phyloP scores from a whole-genome alignment of 2,797 vertebrate species.

The Malacoraja senta region DNA sequence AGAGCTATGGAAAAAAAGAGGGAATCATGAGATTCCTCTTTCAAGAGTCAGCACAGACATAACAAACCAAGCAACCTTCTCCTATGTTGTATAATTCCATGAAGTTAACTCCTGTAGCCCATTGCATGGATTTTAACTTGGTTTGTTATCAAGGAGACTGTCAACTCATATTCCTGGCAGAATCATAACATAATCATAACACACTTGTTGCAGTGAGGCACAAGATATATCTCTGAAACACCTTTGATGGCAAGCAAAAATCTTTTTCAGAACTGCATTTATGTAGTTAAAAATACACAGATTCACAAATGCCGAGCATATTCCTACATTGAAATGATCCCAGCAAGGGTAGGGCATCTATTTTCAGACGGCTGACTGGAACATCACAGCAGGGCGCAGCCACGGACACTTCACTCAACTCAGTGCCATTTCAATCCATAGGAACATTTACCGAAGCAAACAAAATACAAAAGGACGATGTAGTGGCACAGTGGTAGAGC shows the following conservation, averaged over 20 bases:
- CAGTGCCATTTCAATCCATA: neutral
- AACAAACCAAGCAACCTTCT: neutral
- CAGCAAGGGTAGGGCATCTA: neutral
- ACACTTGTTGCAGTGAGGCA: neutral
- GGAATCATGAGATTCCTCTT: neutral
- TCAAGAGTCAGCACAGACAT: neutral
- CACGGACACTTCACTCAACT: neutral
- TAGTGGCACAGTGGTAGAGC: too few relatives aligned
- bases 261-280: neutral
- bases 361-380: neutral
- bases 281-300: neutral
- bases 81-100: neutral
- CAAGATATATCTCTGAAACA: neutral
- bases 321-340: neutral
- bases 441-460: neutral
- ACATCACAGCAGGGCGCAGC: neutral
- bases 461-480: too few relatives aligned
- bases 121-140: neutral
- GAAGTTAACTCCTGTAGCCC: neutral
- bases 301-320: neutral
- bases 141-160: neutral
- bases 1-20: neutral
- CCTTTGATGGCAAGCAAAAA: neutral
- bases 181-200: neutral
- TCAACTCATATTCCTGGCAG: neutral